A percentile compares a stretch with the other conserved stretches of the same genome.
phyloP scores from a whole-genome alignment of 2,797 vertebrate species.

The Psittacula derbiana region DNA sequence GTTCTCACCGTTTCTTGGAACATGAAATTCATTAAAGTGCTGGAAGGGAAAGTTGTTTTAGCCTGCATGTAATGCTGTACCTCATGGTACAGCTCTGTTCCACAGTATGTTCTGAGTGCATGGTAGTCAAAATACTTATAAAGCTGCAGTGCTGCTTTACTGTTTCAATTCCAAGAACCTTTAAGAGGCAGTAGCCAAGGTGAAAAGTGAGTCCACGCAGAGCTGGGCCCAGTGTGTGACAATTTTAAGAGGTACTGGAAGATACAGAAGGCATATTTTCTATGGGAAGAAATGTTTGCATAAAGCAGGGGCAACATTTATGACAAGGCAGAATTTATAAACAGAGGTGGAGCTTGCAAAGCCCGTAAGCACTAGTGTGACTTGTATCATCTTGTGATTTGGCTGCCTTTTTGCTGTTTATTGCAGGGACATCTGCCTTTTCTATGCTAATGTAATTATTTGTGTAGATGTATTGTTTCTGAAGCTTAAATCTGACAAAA shows the following conservation, averaged over 20 bases:
- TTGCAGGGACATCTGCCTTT: neutral
- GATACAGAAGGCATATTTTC: neutral
- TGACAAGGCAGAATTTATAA: neutral
- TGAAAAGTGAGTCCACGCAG: neutral
- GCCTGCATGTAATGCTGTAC: neutral
- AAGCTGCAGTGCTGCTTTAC: neutral
- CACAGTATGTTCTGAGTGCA: neutral
- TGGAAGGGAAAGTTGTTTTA: neutral
- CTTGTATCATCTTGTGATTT: neutral
- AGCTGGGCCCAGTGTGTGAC: neutral
- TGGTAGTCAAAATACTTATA: neutral
- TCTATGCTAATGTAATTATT: neutral
- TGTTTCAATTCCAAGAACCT: neutral
- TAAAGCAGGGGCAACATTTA: neutral
- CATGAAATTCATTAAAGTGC: neutral
- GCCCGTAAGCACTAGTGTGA: neutral
- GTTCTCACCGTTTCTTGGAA: slow-evolving; percentile 9
- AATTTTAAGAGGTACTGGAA: neutral
- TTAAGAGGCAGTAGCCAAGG: neutral
- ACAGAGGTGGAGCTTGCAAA: neutral
- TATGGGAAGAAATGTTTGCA: neutral
- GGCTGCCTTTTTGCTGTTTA: neutral
- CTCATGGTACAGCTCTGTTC: neutral
- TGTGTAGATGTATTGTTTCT: neutral
- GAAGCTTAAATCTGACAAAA: neutral